Percentiles rank a stretch among this genome's conserved stretches.
These are phyloP conservation scores for Chironomus tentans DNA, from an alignment of 2,888 invertebrate genomes.

Conservation along the genomic window DNA sequence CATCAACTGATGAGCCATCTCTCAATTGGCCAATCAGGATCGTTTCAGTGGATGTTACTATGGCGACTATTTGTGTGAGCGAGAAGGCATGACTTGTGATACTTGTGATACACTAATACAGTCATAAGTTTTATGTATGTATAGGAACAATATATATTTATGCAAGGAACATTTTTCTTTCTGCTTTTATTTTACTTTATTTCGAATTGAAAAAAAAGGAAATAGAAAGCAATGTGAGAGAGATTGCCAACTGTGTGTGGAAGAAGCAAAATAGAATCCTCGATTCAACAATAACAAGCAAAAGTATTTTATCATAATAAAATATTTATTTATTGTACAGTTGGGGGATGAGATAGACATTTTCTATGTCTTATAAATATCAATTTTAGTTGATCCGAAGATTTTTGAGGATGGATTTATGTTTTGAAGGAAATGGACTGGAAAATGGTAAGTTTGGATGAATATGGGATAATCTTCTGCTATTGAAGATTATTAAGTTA, in stretches of 20 bases:
- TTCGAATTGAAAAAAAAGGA: not conserved
- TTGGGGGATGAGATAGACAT: not conserved
- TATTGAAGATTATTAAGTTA: no score
- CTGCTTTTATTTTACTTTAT: no score
- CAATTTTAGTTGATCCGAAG: not conserved
- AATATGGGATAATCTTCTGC: no score
- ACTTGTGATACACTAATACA: not conserved
- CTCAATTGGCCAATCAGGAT: slow-evolving; percentile 26
- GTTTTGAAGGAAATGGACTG: not conserved
- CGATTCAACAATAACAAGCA: slow-evolving; percentile 23
- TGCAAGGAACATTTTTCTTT: no score
- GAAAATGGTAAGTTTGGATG: no score
- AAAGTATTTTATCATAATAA: slow-evolving; percentile 27
- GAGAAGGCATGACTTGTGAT: not conserved
- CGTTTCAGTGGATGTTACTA: not conserved
- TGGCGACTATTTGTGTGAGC: slow-evolving; percentile 9
- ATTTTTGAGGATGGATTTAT: not conserved
- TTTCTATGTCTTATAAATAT: not conserved
- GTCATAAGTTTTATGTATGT: not conserved
- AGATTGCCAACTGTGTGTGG: not conserved
- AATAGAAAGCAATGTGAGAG: not conserved
- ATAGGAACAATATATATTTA: no score
- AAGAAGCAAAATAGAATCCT: not conserved
- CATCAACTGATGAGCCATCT: not conserved
- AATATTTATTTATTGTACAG: slow-evolving; percentile 27